These are phyloP conservation scores for Nephrotoma appendiculata DNA, from an alignment of 2,888 invertebrate species.

Conservation along the genomic window DNA sequence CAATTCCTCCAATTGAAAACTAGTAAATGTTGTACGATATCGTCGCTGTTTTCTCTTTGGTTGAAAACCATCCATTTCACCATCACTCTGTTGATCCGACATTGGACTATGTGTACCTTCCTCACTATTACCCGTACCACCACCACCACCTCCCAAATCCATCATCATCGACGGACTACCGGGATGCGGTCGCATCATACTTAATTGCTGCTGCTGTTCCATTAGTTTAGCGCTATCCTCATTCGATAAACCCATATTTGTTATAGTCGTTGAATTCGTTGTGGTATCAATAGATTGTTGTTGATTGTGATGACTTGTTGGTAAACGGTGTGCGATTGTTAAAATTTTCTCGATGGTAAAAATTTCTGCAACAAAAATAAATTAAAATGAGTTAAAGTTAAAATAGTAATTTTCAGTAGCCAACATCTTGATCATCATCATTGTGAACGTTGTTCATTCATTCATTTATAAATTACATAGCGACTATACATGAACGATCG, in stretches of 20 bases:
- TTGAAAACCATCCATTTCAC: conserved; percentile 57
- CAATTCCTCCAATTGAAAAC: conserved; percentile 86
- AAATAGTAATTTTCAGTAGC: background rate
- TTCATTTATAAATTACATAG: background rate
- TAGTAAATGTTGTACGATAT: conserved; percentile 88
- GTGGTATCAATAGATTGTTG: background rate
- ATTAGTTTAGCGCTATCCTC: conserved; percentile 33
- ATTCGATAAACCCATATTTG: conserved; percentile 32
- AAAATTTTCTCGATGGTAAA: conserved; percentile 3
- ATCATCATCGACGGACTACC: conserved; percentile 30
- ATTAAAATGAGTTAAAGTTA: background rate
- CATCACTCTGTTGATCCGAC: conserved; percentile 48
- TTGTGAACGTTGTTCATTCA: background rate
- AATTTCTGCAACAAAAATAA: background rate
- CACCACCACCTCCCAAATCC: conserved; percentile 37
- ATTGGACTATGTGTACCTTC: conserved; percentile 33
- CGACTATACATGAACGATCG: background rate
- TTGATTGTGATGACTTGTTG: background rate
- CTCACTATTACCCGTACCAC: conserved; percentile 31
- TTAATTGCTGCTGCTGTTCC: conserved; percentile 32
- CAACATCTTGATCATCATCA: background rate
- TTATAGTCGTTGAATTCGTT: conserved; percentile 8
- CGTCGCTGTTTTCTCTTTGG: conserved; percentile 82
- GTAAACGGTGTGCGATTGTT: conserved; percentile 2
- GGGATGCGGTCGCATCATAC: conserved; percentile 24